These are phyloP conservation scores for Menidia beryllina DNA, from an alignment of 2,113 vertebrate species.

Conservation along the genomic window DNA sequence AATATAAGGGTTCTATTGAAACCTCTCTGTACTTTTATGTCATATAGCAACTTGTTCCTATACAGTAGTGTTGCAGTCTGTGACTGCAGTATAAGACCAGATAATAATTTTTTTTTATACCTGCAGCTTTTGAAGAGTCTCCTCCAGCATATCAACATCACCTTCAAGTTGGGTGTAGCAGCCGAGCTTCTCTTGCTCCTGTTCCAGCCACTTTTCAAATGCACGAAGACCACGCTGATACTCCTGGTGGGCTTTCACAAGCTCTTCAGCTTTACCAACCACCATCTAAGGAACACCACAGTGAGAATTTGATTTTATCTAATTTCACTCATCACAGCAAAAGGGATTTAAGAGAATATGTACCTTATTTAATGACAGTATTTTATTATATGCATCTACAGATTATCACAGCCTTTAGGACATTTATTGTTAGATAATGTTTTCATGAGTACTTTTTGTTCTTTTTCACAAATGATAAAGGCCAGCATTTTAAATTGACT, in stretches of 20 bases:
- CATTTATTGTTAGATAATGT: too few species aligned
- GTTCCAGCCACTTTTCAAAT: slow-evolving; percentile 93
- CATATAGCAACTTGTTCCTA: neutral
- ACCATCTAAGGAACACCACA: slow-evolving; percentile 79
- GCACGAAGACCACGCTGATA: slow-evolving; percentile 90
- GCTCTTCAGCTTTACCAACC: slow-evolving; percentile 87
- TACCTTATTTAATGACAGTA: too few species aligned
- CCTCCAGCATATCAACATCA: slow-evolving; percentile 86
- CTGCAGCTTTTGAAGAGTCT: slow-evolving; percentile 88
- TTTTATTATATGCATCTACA: too few species aligned
- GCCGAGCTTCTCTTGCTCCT: slow-evolving; percentile 89
- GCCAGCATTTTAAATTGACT: too few species aligned
- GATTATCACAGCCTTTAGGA: too few species aligned
- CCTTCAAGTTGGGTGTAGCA: slow-evolving; percentile 87
- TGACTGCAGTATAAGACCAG: neutral
- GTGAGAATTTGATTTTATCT: neutral
- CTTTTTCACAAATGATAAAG: neutral
- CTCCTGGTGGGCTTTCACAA: slow-evolving; percentile 89
- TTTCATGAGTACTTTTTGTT: neutral
- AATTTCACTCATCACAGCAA: neutral
- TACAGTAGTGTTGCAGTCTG: neutral
- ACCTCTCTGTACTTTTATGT: neutral
- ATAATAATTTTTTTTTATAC: slow-evolving; percentile 68
- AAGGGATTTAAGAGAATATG: neutral
- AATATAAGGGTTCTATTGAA: neutral